phyloP scores from a whole-genome alignment of 2,113 vertebrate species.

The Neoarius graeffei region DNA sequence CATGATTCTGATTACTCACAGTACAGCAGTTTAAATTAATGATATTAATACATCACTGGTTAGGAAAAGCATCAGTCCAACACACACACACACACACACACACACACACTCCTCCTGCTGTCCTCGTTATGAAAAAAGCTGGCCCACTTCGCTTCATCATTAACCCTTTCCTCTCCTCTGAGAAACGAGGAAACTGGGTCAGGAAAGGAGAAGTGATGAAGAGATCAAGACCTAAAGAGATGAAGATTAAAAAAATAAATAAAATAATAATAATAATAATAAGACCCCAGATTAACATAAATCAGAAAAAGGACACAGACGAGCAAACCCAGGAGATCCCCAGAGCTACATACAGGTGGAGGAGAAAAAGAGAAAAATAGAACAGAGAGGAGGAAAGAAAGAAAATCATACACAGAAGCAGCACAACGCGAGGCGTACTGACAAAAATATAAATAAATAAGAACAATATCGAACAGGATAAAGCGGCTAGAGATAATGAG shows the following conservation, averaged over 20 bases:
- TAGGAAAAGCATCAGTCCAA: background rate
- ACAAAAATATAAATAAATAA: constrained; percentile 4
- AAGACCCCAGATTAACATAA: background rate
- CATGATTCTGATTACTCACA: background rate
- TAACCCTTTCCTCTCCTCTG: constrained; percentile 60
- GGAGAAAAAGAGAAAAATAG: background rate
- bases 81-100: constrained; percentile 12
- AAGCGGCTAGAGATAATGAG: too few relatives aligned
- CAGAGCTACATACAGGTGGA: background rate
- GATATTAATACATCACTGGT: background rate
- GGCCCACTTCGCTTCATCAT: constrained; percentile 67
- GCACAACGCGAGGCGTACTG: background rate
- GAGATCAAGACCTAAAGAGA: background rate
- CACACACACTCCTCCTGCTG: constrained; percentile 42
- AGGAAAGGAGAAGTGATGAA: constrained; percentile 38
- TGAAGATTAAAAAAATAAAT: background rate
- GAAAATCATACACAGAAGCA: background rate
- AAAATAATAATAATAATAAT: background rate
- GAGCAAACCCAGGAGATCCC: background rate
- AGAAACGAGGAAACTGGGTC: constrained; percentile 68
- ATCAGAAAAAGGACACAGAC: background rate
- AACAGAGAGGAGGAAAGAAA: background rate
- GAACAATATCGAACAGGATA: too few relatives aligned
- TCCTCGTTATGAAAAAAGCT: constrained; percentile 69
- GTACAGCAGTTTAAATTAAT: background rate